Conservation (phyloP, 2,888 invertebrate genomes). For the Schrankia costaestrigalis region DNA sequence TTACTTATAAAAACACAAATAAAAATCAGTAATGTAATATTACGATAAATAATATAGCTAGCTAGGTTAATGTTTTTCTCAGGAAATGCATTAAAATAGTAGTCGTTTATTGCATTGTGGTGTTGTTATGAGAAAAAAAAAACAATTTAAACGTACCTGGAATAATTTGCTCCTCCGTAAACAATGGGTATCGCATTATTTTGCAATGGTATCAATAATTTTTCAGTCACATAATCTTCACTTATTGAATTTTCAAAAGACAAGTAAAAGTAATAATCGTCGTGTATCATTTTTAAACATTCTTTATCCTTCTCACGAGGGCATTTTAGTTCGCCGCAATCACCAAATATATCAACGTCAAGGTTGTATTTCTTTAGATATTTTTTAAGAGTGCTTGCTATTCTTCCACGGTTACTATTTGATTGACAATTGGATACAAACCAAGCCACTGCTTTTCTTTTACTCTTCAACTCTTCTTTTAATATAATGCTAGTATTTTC, state of each 20-base stretch:
- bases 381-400: conserved; percentile 13
- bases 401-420: conserved; percentile 20
- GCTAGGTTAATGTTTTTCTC: too few relatives aligned
- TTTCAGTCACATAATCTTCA: conserved; percentile 58
- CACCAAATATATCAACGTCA: conserved; percentile 32
- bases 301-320: conserved; percentile 26
- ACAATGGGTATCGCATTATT: conserved; percentile 84
- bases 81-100: too few relatives aligned
- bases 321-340: conserved; percentile 29
- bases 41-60: too few relatives aligned
- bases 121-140: too few relatives aligned
- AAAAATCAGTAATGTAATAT: too few relatives aligned
- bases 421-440: conserved; percentile 40
- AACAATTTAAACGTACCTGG: conserved; percentile 32
- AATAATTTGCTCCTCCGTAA: conserved; percentile 80
- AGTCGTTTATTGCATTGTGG: too few relatives aligned
- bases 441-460: conserved; percentile 43
- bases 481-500: conserved; percentile 38
- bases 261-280: conserved; percentile 52
- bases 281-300: conserved; percentile 41
- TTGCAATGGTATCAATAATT: conserved; percentile 46
- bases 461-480: conserved; percentile 32
- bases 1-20: too few relatives aligned
- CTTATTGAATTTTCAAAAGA: conserved; percentile 59
- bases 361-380: conserved; percentile 21